A percentile compares a stretch with the other conserved stretches of the same genome.
These are phyloP conservation scores for Cydia strobilella DNA, from an alignment of 1,140 invertebrate genomes.

Conservation along the genomic window DNA sequence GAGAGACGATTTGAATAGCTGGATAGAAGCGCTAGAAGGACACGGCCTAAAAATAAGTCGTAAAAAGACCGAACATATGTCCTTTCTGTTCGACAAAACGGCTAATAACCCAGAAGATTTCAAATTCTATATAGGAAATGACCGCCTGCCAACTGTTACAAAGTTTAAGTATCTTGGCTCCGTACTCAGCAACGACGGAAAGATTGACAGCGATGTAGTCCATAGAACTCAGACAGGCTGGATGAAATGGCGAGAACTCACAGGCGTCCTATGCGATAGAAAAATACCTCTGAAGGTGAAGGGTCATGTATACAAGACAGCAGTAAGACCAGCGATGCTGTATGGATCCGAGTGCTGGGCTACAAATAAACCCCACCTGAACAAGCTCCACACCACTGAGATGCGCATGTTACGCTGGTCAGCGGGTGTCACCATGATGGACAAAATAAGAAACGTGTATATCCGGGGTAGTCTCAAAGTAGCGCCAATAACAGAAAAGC, in stretches of 20 bases:
- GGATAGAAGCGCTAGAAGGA: too few species aligned
- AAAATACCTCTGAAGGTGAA: too few species aligned
- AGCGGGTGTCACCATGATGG: conserved; percentile 8
- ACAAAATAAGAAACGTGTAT: conserved; percentile 1
- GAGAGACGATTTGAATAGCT: too few species aligned
- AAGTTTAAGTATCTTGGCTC: not conserved
- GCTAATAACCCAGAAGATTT: not conserved
- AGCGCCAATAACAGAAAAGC: not conserved
- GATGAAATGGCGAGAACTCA: conserved; percentile 11
- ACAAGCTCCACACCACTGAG: too few species aligned
- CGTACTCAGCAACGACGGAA: conserved; percentile 3
- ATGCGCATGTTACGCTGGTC: conserved; percentile 21
- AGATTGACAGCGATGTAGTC: conserved; percentile 5
- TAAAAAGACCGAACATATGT: too few species aligned
- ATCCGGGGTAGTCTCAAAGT: not conserved
- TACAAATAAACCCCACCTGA: too few species aligned
- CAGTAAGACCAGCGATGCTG: too few species aligned
- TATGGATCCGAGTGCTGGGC: too few species aligned
- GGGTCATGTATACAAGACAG: too few species aligned
- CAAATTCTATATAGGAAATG: not conserved
- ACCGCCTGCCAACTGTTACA: not conserved
- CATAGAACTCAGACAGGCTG: conserved; percentile 3
- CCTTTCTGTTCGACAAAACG: not conserved
- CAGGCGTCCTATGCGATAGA: not conserved
- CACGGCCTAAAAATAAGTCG: too few species aligned